Percentiles rank a stretch among this genome's conserved stretches.
Conservation (phyloP, 2,888 invertebrate genomes). For the Campoplex capitator region DNA sequence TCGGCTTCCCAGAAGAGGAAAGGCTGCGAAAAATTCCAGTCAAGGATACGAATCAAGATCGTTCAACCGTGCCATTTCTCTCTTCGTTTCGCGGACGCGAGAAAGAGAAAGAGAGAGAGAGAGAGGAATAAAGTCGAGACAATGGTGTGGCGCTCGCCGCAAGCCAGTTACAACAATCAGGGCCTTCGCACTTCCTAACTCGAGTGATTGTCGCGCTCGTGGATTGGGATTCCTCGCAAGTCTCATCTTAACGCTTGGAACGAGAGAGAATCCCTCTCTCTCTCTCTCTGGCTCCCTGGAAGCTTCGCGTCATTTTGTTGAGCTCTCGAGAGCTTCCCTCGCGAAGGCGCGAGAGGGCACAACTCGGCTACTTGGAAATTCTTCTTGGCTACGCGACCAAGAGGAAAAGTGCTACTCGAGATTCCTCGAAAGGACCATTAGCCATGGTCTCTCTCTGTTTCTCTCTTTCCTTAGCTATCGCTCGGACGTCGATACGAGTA, state of each 20-base stretch:
- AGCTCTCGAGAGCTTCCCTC: slow-evolving; percentile 15
- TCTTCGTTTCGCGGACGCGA: slow-evolving; percentile 2
- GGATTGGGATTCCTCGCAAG: slow-evolving; percentile 61
- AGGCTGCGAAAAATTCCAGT: slow-evolving; percentile 77
- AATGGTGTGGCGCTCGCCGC: slow-evolving; percentile 39
- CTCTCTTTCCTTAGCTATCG: not conserved
- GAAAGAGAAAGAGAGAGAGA: slow-evolving; percentile 1
- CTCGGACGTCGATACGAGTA: not conserved
- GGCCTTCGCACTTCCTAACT: slow-evolving; percentile 70
- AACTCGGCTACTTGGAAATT: slow-evolving; percentile 56
- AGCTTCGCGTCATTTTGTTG: not conserved
- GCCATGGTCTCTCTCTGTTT: not conserved
- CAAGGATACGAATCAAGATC: slow-evolving; percentile 75
- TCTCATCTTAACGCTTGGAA: slow-evolving; percentile 1
- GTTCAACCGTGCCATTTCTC: slow-evolving; percentile 66
- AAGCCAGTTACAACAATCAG: slow-evolving; percentile 65
- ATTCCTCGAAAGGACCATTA: slow-evolving; percentile 57
- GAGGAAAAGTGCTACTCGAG: slow-evolving; percentile 64
- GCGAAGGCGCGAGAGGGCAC: slow-evolving; percentile 4
- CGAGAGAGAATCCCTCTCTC: slow-evolving; percentile 7
- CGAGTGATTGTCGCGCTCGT: slow-evolving; percentile 41
- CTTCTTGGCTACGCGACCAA: slow-evolving; percentile 31
- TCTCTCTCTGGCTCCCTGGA: not conserved
- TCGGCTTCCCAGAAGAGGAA: slow-evolving; percentile 78
- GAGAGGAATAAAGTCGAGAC: slow-evolving; percentile 13